Conservation (phyloP, 2,888 invertebrate species). For the Synanthedon formicaeformis region DNA sequence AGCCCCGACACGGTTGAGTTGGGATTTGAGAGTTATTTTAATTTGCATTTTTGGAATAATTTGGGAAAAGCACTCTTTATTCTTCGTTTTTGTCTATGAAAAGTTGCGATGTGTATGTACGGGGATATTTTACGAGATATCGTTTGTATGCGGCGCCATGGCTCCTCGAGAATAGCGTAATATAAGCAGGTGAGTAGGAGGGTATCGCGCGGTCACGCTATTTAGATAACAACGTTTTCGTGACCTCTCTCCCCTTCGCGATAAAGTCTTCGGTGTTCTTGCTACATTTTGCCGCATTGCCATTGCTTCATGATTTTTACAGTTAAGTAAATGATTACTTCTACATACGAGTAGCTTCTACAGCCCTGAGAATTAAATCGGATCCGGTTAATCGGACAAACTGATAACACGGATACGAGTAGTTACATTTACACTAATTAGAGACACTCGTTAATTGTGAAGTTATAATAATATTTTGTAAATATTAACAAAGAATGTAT, state of each 20-base stretch:
- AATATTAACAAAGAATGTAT: too few relatives aligned
- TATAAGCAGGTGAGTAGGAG: constrained; percentile 56
- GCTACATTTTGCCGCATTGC: background rate
- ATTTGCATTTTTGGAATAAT: constrained; percentile 62
- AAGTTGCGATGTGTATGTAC: constrained; percentile 30
- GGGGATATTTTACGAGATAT: constrained; percentile 35
- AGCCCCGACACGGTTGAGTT: constrained; percentile 69
- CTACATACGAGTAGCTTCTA: too few relatives aligned
- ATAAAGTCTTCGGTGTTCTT: constrained; percentile 32
- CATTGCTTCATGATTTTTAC: constrained; percentile 12
- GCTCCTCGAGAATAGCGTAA: constrained; percentile 58
- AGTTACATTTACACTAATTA: too few relatives aligned
- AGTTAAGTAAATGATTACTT: too few relatives aligned
- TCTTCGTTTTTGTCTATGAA: constrained; percentile 20
- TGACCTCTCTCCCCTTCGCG: constrained; percentile 42
- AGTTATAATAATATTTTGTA: too few relatives aligned
- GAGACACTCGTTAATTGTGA: too few relatives aligned
- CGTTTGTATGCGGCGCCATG: constrained; percentile 54
- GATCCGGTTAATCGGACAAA: too few relatives aligned
- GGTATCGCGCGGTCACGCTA: constrained; percentile 60
- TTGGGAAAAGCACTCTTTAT: constrained; percentile 30
- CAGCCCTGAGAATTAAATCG: too few relatives aligned
- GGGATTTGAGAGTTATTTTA: constrained; percentile 68
- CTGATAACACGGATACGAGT: too few relatives aligned
- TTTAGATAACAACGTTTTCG: constrained; percentile 61